Evolutionary conservation across 2,797 vertebrate species (phyloP).

Genomic region (Lithobates pipiens): DNA sequence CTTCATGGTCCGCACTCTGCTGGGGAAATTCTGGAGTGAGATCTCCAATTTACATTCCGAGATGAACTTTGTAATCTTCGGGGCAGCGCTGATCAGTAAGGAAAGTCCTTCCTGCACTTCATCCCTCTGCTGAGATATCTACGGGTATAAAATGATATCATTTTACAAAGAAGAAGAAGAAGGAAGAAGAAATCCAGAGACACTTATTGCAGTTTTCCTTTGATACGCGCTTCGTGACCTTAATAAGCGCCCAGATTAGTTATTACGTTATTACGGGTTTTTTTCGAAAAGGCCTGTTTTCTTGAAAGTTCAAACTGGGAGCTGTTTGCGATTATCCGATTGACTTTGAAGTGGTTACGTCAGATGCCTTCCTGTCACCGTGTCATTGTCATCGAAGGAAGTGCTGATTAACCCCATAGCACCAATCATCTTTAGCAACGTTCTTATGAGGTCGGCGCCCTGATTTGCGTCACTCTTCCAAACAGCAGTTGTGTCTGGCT

Average conservation of each 20-base stretch:
- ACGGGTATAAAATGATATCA: neutral
- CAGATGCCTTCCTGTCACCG: constrained; percentile 31
- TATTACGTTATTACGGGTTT: neutral
- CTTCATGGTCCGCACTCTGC: constrained; percentile 78
- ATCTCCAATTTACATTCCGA: constrained; percentile 73
- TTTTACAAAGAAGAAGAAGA: no score
- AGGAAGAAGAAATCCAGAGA: no score
- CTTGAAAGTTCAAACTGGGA: neutral
- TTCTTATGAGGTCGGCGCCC: neutral
- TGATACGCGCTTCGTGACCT: no score
- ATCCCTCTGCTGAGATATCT: constrained; percentile 30
- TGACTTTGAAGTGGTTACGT: constrained; percentile 19
- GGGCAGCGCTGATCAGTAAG: constrained; percentile 76
- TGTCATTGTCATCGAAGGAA: constrained; percentile 31
- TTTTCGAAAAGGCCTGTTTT: no score
- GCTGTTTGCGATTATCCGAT: neutral
- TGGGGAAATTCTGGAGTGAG: constrained; percentile 77
- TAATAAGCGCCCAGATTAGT: no score
- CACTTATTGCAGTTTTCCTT: neutral
- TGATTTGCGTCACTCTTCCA: no score
- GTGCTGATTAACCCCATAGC: constrained; percentile 29
- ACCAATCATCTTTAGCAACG: neutral
- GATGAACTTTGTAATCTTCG: constrained; percentile 70
- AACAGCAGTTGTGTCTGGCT: no score
- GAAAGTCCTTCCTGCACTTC: constrained; percentile 82